Evolutionary conservation across 2,888 invertebrate species (phyloP).

Genomic region (Cryptocephalus moraei): DNA sequence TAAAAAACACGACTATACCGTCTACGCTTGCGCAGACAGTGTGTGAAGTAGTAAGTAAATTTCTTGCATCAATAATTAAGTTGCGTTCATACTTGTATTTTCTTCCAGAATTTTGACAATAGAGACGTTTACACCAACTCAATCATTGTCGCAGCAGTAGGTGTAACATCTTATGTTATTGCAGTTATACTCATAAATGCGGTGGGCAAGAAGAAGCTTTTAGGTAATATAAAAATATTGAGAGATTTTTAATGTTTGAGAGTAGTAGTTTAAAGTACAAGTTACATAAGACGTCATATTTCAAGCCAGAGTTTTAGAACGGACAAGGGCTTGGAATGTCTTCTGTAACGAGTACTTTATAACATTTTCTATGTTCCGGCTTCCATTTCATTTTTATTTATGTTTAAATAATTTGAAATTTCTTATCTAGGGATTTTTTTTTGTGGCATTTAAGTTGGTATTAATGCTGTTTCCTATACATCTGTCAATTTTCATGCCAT

Average conservation of each 20-base stretch:
- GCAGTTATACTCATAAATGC: constrained; percentile 21
- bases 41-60: constrained; percentile 16
- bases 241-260: not conserved
- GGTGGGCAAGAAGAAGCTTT: constrained; percentile 20
- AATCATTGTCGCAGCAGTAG: constrained; percentile 17
- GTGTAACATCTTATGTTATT: constrained; percentile 16
- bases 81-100: not conserved
- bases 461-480: no score
- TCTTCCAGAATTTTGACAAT: constrained; percentile 19
- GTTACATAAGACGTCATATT: not conserved
- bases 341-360: no score
- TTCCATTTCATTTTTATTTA: no score
- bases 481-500: no score
- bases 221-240: constrained; percentile 13
- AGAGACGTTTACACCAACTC: constrained; percentile 21
- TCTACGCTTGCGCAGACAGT: constrained; percentile 1
- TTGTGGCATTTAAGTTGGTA: no score
- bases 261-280: no score
- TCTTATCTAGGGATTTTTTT: no score
- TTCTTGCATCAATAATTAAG: not conserved
- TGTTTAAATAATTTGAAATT: no score
- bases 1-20: constrained; percentile 6
- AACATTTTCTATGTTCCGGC: no score
- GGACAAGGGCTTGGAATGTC: no score
- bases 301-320: no score